Conservation (phyloP, 2,113 vertebrate species). For the Sphaerodactylus townsendi region DNA sequence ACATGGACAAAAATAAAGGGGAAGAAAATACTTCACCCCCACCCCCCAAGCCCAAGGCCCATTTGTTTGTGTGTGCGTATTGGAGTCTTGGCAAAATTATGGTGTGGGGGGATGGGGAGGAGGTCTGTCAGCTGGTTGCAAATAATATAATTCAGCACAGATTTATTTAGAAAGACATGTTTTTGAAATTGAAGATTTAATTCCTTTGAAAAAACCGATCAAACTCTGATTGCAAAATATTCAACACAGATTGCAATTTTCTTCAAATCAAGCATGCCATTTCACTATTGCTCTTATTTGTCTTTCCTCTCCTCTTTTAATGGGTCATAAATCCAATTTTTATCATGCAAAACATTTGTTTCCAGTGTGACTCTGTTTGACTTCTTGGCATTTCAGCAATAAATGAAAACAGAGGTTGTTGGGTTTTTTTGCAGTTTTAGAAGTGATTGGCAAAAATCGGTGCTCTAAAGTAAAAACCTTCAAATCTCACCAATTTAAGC, state of each 20-base stretch:
- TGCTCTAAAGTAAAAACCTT: neutral
- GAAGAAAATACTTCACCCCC: neutral
- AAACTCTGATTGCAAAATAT: conserved; percentile 52
- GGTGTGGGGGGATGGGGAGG: neutral
- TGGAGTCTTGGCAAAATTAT: conserved; percentile 30
- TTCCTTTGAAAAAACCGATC: conserved; percentile 68
- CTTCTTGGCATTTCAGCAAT: conserved; percentile 12
- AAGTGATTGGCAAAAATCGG: neutral
- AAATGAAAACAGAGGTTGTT: neutral
- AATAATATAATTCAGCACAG: conserved; percentile 52
- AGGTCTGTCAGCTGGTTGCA: conserved; percentile 32
- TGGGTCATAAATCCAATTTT: neutral
- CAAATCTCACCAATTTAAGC: neutral
- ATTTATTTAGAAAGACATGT: conserved; percentile 37
- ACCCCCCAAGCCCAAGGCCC: neutral
- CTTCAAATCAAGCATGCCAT: conserved; percentile 14
- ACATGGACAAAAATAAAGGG: conserved; percentile 14
- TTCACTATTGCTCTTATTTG: conserved; percentile 40
- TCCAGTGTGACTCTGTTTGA: neutral
- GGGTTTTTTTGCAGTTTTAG: neutral
- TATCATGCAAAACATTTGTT: neutral
- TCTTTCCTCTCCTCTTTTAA: conserved; percentile 17
- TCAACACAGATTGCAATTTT: conserved; percentile 42
- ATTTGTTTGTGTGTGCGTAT: neutral
- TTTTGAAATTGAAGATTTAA: conserved; percentile 65